Evolutionary conservation across 2,113 vertebrate genomes (phyloP), one percentile per base, ranked within the genome.

Genomic region (Synchiropus splendidus): DNA sequence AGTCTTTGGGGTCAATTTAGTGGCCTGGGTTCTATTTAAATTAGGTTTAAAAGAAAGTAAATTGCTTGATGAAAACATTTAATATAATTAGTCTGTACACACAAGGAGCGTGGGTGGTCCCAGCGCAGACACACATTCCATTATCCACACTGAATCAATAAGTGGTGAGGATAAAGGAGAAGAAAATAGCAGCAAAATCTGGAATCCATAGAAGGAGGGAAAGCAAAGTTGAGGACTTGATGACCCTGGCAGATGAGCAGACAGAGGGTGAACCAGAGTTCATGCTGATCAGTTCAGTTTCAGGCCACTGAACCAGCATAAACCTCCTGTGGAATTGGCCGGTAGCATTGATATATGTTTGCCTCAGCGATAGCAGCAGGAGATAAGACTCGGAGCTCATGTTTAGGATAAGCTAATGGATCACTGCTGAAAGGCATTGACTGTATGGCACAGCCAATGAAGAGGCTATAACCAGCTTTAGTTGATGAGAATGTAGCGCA

Each of bases 221-320:
- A 48, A 61, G 52, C 42, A 59, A 50, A 49, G 43, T 32, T 36
- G 49, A 16, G 37, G 14, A n/a, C 10, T 48, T 72, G 67, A 74
- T 70, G 62, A 69, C 34, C 61, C 54, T 70, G 54, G 58, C 60
- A 78, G 63, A 75, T 73, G 66, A 75, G 53, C 56, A 52, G 42
- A 36, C 16, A 13, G 41, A 69, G 51, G 71, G 66, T 75, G 69
- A 73, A 70, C 39, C 54, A 43, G 66, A 78, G 66, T 75, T 75
- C 68, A 74, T 10, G 18, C 42, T 42, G 53, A 56, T 63, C 55
- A 52, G 45, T 65, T 73, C 46, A 77, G n/a, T 63, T 67, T 70
- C 61, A 62, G 65, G 57, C 39, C 60, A 54, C 17, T 52, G 48
- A 62, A 50, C 45, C 51, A 18, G 2, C 32, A 32, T 12, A 48